These are phyloP conservation scores for Toxostoma redivivum DNA, from an alignment of 2,113 vertebrate species.

Conservation along the genomic window DNA sequence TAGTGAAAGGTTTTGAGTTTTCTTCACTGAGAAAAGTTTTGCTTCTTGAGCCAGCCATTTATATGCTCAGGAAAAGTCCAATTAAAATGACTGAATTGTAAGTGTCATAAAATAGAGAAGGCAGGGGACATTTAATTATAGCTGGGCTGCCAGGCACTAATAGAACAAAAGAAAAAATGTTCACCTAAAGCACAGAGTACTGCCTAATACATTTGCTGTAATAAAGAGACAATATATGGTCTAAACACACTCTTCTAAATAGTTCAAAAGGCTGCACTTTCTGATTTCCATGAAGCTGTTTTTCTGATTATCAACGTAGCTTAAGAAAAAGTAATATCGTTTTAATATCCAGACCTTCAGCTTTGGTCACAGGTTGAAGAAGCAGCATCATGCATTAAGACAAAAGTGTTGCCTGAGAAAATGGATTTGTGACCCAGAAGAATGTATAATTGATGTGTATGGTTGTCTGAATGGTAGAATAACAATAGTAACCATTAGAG, in stretches of 20 bases:
- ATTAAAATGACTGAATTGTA: slow-evolving; percentile 34
- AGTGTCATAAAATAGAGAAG: slow-evolving; percentile 14
- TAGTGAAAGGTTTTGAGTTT: not conserved
- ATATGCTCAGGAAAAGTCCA: slow-evolving; percentile 9
- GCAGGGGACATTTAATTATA: slow-evolving; percentile 49
- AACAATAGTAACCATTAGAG: slow-evolving; percentile 76
- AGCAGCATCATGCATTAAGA: slow-evolving; percentile 17
- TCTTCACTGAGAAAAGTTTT: not conserved
- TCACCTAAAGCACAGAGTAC: not conserved
- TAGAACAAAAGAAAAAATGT: slow-evolving; percentile 19
- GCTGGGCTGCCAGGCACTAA: not conserved
- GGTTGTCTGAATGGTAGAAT: slow-evolving; percentile 67
- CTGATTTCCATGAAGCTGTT: not conserved
- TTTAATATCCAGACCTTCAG: slow-evolving; percentile 3
- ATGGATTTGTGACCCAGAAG: slow-evolving; percentile 59
- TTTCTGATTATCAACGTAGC: not conserved
- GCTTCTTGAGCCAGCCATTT: not conserved
- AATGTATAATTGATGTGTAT: slow-evolving; percentile 69
- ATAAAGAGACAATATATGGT: not conserved
- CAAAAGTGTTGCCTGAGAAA: slow-evolving; percentile 51
- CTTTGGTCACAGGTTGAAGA: slow-evolving; percentile 33
- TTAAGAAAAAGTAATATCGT: not conserved
- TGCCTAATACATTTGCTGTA: not conserved
- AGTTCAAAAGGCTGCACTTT: not conserved
- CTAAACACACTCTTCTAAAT: not conserved